Percentiles rank a stretch among this genome's conserved stretches.
phyloP scores from a whole-genome alignment of 2,113 vertebrate genomes.

The Arizona elegans region DNA sequence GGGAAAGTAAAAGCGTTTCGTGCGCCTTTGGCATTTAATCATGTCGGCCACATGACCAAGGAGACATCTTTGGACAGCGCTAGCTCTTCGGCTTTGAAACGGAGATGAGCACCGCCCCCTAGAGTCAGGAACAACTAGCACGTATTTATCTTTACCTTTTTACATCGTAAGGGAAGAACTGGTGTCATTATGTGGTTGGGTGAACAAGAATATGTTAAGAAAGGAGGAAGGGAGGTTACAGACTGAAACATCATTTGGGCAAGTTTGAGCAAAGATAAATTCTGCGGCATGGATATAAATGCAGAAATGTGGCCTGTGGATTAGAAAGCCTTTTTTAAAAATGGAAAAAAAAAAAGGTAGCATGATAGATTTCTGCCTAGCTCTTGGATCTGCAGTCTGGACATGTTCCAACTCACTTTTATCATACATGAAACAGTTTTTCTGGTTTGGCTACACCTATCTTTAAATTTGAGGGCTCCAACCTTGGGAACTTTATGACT shows the following conservation, averaged over 20 bases:
- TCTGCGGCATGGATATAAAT: neutral
- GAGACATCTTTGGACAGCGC: too few relatives aligned
- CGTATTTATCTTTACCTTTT: too few relatives aligned
- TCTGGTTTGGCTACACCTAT: neutral
- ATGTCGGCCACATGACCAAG: too few relatives aligned
- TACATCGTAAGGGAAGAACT: conserved; percentile 28
- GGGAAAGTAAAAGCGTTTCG: too few relatives aligned
- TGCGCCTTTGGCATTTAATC: too few relatives aligned
- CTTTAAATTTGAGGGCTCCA: neutral
- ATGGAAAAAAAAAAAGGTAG: neutral
- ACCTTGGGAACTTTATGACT: too few relatives aligned
- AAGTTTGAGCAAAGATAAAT: conserved; percentile 35
- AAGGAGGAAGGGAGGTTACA: conserved; percentile 4
- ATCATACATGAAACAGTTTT: neutral
- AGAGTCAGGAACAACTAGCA: too few relatives aligned
- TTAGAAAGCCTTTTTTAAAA: neutral
- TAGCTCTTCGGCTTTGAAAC: too few relatives aligned
- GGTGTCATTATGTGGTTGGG: neutral
- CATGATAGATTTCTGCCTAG: neutral
- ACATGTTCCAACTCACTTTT: neutral
- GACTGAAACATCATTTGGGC: conserved; percentile 8
- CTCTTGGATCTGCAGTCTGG: neutral
- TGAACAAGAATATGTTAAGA: neutral
- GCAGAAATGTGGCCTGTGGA: too few relatives aligned
- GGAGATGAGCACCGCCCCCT: too few relatives aligned